Base-by-base conservation (phyloP, 1,140 invertebrate species). In the Elymnias hypermnestra region DNA sequence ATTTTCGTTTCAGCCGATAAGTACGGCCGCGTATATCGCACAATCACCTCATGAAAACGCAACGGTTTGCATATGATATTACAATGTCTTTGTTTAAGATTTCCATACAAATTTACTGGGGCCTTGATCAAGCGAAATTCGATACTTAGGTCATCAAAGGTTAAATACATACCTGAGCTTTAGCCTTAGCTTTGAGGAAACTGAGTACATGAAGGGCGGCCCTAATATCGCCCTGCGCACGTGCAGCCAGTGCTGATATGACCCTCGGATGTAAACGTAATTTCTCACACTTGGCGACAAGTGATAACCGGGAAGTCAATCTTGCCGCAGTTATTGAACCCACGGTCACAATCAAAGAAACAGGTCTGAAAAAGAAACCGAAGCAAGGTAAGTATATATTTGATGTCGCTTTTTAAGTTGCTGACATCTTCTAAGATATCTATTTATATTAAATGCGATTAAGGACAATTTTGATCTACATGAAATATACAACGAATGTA, bases 341-440 rank as follows among this genome's bases (percentile, higher is more conserved):
- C 28, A 75, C 73, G 0, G 89, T 91, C 9, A 97, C 83, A 9
- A 95, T 87, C 44, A 96, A 89, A 1, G 94, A 91, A 15, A 91
- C 87, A 63, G 94, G 92, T 42, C 94, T 86, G 59, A 1, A 38
- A 36, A 9, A 29, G 10, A 26, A 7, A 26, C 0, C 10, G n/a
- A 5, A 8, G 21, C 8, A 6, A 22, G 8, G 8, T 8, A 8
- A 3, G 2, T 6, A 3, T 3, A n/a, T 8, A 8, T 6, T 2
- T 2, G 23, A 25, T n/a, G 2, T 3, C 9, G 23, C 2, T 25
- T 25, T 25, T 3, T 25, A 26, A n/a, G 8, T n/a, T n/a, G n/a
- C n/a, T n/a, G n/a, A n/a, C n/a, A n/a, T n/a, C n/a, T n/a, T n/a
- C n/a, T n/a, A n/a, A n/a, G n/a, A n/a, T n/a, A n/a, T n/a, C n/a